Evolutionary conservation across 2,113 vertebrate species (phyloP).

Genomic region (Fukomys damarensis): DNA sequence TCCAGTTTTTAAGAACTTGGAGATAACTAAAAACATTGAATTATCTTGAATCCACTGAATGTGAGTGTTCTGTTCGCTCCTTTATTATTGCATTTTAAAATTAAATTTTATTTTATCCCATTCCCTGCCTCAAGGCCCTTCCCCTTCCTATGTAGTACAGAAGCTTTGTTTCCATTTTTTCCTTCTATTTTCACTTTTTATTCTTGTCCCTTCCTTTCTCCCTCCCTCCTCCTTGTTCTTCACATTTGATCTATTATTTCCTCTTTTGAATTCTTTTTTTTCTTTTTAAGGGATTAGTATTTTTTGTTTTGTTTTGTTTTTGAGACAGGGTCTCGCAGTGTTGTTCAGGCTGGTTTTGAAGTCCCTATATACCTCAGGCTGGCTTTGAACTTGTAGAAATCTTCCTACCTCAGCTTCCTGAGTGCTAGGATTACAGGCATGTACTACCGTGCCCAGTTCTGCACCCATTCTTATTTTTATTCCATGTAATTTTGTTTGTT

Average conservation of each 20-base stretch:
- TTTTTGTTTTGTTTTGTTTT: not conserved
- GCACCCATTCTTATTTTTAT: not conserved
- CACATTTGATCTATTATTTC: not conserved
- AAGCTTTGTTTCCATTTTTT: no score
- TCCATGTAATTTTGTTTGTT: not conserved
- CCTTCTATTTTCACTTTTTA: no score
- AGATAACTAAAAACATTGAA: slow-evolving; percentile 6
- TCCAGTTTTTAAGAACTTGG: slow-evolving; percentile 25
- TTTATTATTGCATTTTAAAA: not conserved
- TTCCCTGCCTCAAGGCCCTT: no score
- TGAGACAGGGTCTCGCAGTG: not conserved
- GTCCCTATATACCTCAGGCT: not conserved
- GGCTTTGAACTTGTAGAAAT: not conserved
- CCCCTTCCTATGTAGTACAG: no score
- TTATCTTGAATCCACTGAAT: slow-evolving; percentile 12
- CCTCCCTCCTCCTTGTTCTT: no score
- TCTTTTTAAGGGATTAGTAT: not conserved
- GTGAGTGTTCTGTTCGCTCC: not conserved
- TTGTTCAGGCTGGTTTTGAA: not conserved
- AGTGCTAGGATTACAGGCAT: not conserved
- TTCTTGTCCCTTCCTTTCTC: no score
- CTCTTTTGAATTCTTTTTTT: not conserved
- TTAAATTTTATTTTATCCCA: no score
- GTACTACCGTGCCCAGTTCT: not conserved
- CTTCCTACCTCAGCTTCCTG: not conserved